Conservation (phyloP, 2,113 vertebrate species). For the Daphoenositta chrysoptera region DNA sequence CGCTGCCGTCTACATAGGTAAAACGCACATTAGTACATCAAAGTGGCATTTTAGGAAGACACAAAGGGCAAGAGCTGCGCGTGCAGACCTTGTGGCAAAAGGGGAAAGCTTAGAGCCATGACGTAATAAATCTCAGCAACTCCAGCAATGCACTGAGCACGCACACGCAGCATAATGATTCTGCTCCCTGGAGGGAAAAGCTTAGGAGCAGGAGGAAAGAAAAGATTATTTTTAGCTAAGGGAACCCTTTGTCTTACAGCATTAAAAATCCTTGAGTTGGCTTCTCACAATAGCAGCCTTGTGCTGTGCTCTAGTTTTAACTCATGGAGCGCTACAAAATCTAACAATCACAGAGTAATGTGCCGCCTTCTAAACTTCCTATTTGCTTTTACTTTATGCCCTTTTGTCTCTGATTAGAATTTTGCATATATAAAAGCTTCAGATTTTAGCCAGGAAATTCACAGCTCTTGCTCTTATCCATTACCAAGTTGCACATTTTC, state of each 20-base stretch:
- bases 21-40: background rate
- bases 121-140: slow-evolving; percentile 53
- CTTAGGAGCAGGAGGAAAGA: slow-evolving; percentile 55
- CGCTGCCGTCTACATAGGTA: background rate
- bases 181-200: slow-evolving; percentile 48
- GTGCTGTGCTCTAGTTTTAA: slow-evolving; percentile 32
- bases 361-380: background rate
- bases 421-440: background rate
- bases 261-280: slow-evolving; percentile 44
- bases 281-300: slow-evolving; percentile 50
- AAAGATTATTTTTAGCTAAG: slow-evolving; percentile 70
- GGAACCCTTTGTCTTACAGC: slow-evolving; percentile 64
- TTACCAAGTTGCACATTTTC: background rate
- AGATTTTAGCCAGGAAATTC: background rate
- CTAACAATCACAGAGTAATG: background rate
- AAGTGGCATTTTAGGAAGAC: background rate
- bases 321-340: background rate
- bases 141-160: slow-evolving; percentile 5
- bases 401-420: background rate
- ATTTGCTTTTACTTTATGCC: background rate
- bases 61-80: slow-evolving; percentile 1
- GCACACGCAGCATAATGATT: slow-evolving; percentile 4
- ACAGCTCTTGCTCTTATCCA: background rate
- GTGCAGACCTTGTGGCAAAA: background rate
- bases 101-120: slow-evolving; percentile 37